Percentiles rank a stretch among this genome's conserved stretches.
Conservation (phyloP, 1,140 invertebrate species). For the Listronotus oregonensis region DNA sequence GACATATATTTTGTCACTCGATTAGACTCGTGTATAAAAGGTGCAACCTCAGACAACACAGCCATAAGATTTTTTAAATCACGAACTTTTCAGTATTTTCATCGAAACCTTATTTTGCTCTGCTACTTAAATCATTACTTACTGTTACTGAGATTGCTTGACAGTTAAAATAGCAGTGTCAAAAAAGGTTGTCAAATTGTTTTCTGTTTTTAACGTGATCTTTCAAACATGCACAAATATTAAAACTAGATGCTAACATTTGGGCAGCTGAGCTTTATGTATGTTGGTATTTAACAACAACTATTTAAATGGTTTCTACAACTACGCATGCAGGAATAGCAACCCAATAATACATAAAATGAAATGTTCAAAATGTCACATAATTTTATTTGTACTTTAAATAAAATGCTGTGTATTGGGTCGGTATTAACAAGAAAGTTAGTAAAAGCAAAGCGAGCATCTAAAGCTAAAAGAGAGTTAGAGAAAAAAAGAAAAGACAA, state of each 20-base stretch:
- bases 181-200: slow-evolving; percentile 30
- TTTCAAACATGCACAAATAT: slow-evolving; percentile 44
- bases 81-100: slow-evolving; percentile 27
- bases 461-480: slow-evolving; percentile 33
- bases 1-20: slow-evolving; percentile 19
- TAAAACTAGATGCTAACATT: slow-evolving; percentile 30
- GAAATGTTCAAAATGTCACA: too few relatives aligned
- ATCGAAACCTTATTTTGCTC: slow-evolving; percentile 8
- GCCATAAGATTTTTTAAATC: slow-evolving; percentile 42
- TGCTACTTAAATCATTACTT: slow-evolving; percentile 5
- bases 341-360: slow-evolving; percentile 4
- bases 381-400: background rate
- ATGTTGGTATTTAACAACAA: background rate
- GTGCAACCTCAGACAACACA: slow-evolving; percentile 56
- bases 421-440: background rate
- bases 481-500: slow-evolving; percentile 11
- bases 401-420: background rate
- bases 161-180: slow-evolving; percentile 21
- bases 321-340: slow-evolving; percentile 20
- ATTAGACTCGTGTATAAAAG: slow-evolving; percentile 35
- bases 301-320: slow-evolving; percentile 6
- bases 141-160: background rate
- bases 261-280: slow-evolving; percentile 8
- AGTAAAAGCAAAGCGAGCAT: slow-evolving; percentile 11
- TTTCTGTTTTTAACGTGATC: slow-evolving; percentile 38